Evolutionary conservation across 37 sponge, comb jelly and placozoan genomes (phyloP), one percentile per base, ranked within the genome.

Genomic region (Crambe crambe): DNA sequence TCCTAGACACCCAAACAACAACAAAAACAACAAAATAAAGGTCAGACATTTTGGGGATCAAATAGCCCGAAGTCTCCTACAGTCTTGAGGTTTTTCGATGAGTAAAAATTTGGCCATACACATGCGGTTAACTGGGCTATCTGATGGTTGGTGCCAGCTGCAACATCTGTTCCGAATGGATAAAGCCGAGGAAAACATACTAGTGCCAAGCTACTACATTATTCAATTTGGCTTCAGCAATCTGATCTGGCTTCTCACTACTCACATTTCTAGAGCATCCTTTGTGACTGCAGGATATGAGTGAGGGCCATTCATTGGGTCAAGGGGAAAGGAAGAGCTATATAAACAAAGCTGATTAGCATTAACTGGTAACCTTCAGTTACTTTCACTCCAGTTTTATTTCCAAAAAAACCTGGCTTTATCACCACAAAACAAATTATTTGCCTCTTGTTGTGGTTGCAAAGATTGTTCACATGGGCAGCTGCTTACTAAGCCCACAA

Each of bases 181-280:
- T 54, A 12, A 73, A 47, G 35, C 41, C 54, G 12, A 54, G 36
- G 56, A 73, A 73, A 31, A 38, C 74, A 31, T 54, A 31, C 54
- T 2, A 73, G 74, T 54, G 74, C 74, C 74, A 73, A 73, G 12
- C 56, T 25, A 47, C 35, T 31, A 47, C 56, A 26, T 73, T 73
- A 73, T 73, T 43, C 47, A 73, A 73, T 73, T 73, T 73, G 74
- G 74, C 74, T 73, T 73, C 74, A 31, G n/a, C 3, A 17, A 32
- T 32, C 41, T 15, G 35, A 73, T 54, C 35, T 73, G 74, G 74
- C 74, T 73, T 73, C 74, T 70, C 27, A 70, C 71, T 54, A 70
- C 74, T 56, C 74, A 73, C 74, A 73, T 47, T 73, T 73, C 42
- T 73, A 54, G 56, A 56, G 74, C 25, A 73, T 56, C 74, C 74